These are phyloP conservation scores for Melanotaenia parkinsoni DNA, from an alignment of 2,797 vertebrate species.

Conservation along the genomic window DNA sequence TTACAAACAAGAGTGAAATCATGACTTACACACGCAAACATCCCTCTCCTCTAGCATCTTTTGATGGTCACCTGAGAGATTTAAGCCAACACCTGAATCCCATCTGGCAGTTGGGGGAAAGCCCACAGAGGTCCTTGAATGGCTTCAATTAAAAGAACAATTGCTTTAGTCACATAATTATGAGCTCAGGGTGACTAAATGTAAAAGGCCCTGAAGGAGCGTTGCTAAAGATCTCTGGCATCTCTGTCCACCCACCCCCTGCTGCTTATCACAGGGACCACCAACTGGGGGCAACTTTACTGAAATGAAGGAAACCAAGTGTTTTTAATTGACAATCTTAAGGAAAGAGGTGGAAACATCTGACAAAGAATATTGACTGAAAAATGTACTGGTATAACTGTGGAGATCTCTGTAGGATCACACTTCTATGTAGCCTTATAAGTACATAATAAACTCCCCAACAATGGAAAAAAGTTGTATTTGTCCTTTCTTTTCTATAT, in stretches of 20 bases:
- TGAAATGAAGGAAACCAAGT: slow-evolving; percentile 63
- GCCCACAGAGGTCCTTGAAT: slow-evolving; percentile 62
- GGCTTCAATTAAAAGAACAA: slow-evolving; percentile 86
- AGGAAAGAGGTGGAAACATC: background rate
- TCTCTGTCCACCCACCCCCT: slow-evolving; percentile 69
- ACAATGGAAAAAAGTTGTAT: background rate
- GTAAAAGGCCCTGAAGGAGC: slow-evolving; percentile 81
- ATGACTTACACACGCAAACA: slow-evolving; percentile 23
- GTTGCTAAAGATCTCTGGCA: slow-evolving; percentile 81
- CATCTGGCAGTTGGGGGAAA: slow-evolving; percentile 75
- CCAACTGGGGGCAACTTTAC: slow-evolving; percentile 72
- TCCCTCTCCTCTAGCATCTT: slow-evolving; percentile 24
- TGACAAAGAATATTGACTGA: background rate
- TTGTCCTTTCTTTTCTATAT: background rate
- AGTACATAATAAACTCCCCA: background rate
- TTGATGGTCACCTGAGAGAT: slow-evolving; percentile 64
- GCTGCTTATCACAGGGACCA: slow-evolving; percentile 71
- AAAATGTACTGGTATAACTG: background rate
- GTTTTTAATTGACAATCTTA: slow-evolving; percentile 31
- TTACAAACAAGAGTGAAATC: background rate
- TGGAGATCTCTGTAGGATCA: background rate
- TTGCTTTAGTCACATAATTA: slow-evolving; percentile 87
- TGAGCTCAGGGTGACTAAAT: slow-evolving; percentile 83
- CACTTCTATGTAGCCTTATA: background rate
- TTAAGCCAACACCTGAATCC: slow-evolving; percentile 68